Evolutionary conservation across 2,888 invertebrate genomes (phyloP), one percentile per base, ranked within the genome.

Genomic region (Diploptera punctata): DNA sequence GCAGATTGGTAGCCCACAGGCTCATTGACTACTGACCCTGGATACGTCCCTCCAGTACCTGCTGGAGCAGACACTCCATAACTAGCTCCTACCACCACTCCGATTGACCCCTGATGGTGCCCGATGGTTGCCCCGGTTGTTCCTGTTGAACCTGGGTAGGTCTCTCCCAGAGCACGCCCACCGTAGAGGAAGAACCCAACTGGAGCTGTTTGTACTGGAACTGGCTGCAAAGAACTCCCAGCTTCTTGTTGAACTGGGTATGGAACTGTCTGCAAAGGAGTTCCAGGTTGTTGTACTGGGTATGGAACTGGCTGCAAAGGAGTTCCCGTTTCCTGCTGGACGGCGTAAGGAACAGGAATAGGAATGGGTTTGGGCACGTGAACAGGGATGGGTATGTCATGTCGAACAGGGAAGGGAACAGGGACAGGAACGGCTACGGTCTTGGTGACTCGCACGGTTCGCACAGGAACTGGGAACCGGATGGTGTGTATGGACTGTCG

Each of bases 271-370:
- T 13, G 7, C 38, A n/a, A n/a, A n/a, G n/a, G n/a, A n/a, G n/a
- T n/a, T n/a, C n/a, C n/a, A n/a, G n/a, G n/a, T n/a, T n/a, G n/a
- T n/a, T n/a, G n/a, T n/a, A n/a, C n/a, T n/a, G n/a, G n/a, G n/a
- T n/a, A n/a, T n/a, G n/a, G n/a, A n/a, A n/a, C n/a, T n/a, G 7
- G 38, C 38, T 9, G 38, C 38, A 38, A 9, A 38, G 38, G 38
- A 9, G 38, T 13, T 13, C 5, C 38, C 13, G 38, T 38, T 38
- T 38, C 38, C 38, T 38, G 38, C 13, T 38, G 38, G 47, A 83
- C 81, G 16, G 81, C 78, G 76, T 82, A 84, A 4, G 67, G 19
- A 2, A 68, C 68, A n/a, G 54, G 52, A 9, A 33, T 43, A 24
- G 70, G 70, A 9, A 61, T 47, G 26, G 61, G 33, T 47, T 70